Base-by-base conservation (phyloP, 2,113 vertebrate species). In the Sula dactylatra region DNA sequence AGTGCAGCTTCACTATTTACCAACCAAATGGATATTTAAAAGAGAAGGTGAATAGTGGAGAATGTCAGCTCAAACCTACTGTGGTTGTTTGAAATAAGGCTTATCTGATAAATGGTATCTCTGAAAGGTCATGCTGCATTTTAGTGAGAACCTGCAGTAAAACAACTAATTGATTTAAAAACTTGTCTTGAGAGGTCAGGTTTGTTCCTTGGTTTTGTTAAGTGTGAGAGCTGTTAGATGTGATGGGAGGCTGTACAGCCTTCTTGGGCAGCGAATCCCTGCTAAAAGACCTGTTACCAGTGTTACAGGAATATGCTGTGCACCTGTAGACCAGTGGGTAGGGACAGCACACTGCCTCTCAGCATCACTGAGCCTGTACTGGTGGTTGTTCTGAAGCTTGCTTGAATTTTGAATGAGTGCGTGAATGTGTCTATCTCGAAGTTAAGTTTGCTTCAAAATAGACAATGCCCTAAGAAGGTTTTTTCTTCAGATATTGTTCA, bases 361-460 rank as follows among this genome's bases (percentile, higher is more conserved):
- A 71, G 88, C 86, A 7, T 24, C 56, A 74, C n/a, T 27, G 66
- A 81, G 61, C 59, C 62, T 34, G 1, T 55, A 16, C 52, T 44
- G 59, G 34, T 59, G 49, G 32, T 77, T 45, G 13, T 47, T 90
- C 82, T 86, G 82, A 93, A 47, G 45, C 71, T 67, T 59, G 25
- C 67, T 47, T 62, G 65, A 65, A 47, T 94, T 95, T 89, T 91
- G 81, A 78, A 67, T 3, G 6, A 86, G 38, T 66, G 82, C 72
- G 24, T 34, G 25, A 61, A 67, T 47, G 77, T 77, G 73, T 65
- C 14, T 44, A 62, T 93, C 86, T 66, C 66, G 66, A 90, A 69
- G 59, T 93, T 76, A 74, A 78, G 36, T 67, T 87, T 95, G 18
- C 94, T 96, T 95, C 73, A 78, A 92, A 86, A 87, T 16, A 71